Evolutionary conservation across 2,113 vertebrate genomes (phyloP), one percentile per base, ranked within the genome.

Genomic region (Gymnogyps californianus): DNA sequence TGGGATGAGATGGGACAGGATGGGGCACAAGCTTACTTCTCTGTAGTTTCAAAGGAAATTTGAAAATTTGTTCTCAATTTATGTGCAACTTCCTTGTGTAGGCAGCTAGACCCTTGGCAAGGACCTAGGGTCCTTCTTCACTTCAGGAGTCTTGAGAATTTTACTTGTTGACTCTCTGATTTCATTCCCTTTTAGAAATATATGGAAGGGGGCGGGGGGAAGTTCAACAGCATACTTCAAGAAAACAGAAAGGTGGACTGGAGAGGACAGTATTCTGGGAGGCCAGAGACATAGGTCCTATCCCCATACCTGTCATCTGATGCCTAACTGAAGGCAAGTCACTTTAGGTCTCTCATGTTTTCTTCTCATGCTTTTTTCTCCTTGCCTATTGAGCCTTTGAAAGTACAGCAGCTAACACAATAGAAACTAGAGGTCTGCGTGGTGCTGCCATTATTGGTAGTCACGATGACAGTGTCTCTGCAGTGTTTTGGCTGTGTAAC

Each of bases 161-260:
- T 71, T 79, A 76, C 11, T 11, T 78, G 52, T 85, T 93, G 87
- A 66, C 88, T 92, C 40, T 88, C 57, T 94, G 57, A 59, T 86
- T 97, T 97, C 7, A 13, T 83, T 75, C 58, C 61, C 49, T 77
- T 95, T 97, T 77, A 83, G 72, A 97, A 96, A 78, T 71, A 94
- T 66, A 89, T 81, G 64, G 72, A 88, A 96, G 59, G 32, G 40
- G 28, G 51, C 61, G 29, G 34, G 32, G 31, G 83, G 89, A 72
- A 13, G 17, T 46, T 72, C 46, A 51, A 1, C 14, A 59, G 61
- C 17, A 59, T 94, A 40, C 83, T 70, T 70, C 24, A 79, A 80
- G 55, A 44, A 65, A 81, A 69, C 25, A 24, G 4, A 29, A 66
- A 85, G 22, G n/a, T 0, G 0, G 66, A 18, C 36, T 66, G 32